A percentile compares a stretch with the other conserved stretches of the same genome.
phyloP scores from a whole-genome alignment of 2,113 vertebrate genomes.

The Trachemys scripta region DNA sequence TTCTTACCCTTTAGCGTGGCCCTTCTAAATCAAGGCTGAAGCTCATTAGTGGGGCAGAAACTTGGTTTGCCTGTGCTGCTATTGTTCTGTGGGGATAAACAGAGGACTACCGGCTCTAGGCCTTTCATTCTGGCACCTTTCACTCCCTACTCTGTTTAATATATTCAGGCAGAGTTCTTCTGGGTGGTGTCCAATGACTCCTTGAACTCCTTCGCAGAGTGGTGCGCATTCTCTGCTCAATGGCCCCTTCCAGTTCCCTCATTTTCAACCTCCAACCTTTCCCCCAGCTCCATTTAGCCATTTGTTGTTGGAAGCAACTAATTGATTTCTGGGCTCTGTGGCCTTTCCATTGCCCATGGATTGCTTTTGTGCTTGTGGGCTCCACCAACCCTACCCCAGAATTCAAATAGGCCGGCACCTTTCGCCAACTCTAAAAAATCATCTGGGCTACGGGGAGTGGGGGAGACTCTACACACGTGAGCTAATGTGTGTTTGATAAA shows the following conservation, averaged over 20 bases:
- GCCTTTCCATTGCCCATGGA: neutral
- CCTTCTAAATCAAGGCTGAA: neutral
- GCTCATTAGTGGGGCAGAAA: neutral
- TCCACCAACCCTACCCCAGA: neutral
- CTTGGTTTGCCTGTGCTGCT: neutral
- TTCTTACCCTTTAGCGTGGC: neutral
- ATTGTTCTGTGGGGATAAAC: neutral
- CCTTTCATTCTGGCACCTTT: neutral
- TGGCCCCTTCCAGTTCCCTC: neutral
- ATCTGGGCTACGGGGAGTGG: too few species aligned
- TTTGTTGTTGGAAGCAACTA: neutral
- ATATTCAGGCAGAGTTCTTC: neutral
- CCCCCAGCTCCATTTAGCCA: neutral
- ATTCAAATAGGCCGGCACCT: neutral
- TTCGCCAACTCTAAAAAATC: neutral
- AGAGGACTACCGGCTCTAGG: neutral
- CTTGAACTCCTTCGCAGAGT: neutral
- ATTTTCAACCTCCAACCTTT: neutral
- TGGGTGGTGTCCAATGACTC: neutral
- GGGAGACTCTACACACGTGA: neutral
- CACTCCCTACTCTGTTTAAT: neutral
- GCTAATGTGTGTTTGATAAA: constrained; percentile 23
- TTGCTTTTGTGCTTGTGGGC: neutral
- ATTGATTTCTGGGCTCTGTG: neutral
- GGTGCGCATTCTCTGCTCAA: neutral